Base-by-base conservation (phyloP, 2,113 vertebrate genomes). In the Colistium nudipinnis region DNA sequence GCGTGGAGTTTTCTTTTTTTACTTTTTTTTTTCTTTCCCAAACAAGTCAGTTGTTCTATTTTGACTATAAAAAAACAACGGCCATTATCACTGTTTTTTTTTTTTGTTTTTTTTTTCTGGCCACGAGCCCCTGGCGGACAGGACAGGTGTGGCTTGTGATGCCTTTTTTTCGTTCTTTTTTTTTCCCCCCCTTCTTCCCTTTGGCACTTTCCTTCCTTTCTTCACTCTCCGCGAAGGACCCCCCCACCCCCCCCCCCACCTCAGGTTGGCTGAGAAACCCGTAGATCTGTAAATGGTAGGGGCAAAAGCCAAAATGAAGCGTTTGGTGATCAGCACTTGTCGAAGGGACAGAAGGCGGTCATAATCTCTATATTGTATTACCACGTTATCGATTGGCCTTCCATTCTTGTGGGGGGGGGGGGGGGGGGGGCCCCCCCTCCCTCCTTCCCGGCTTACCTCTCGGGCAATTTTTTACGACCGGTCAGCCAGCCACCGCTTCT, bases 1-100 rank as follows among this genome's bases (percentile, higher is more conserved):
- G 84, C 19, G 25, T 54, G 71, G 80, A 81, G 87, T 56, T 90
- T 93, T 92, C 90, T 91, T 83, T n/a, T n/a, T n/a, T n/a, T n/a
- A n/a, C n/a, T n/a, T n/a, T n/a, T n/a, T n/a, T n/a, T n/a, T n/a
- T n/a, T n/a, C n/a, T n/a, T n/a, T n/a, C n/a, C n/a, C n/a, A n/a
- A 86, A 85, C 53, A 55, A 60, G 74, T 85, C 82, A n/a, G 68
- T 77, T 38, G 8, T 81, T 88, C 30, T 60, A 44, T 78, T 88
- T 85, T 82, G 71, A 75, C 59, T 59, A 73, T 66, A 30, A 62
- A 41, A 68, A 70, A 62, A 41, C 64, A 70, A 66, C 57, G 62
- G 62, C 59, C 57, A 73, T 71, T 2, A 36, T 80, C 70, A 55
- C 70, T 57, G 60, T 80, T 77, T 44, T 60, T 49, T 45, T 45